phyloP scores from a whole-genome alignment of 2,113 vertebrate species.

The Carassius gibelio region DNA sequence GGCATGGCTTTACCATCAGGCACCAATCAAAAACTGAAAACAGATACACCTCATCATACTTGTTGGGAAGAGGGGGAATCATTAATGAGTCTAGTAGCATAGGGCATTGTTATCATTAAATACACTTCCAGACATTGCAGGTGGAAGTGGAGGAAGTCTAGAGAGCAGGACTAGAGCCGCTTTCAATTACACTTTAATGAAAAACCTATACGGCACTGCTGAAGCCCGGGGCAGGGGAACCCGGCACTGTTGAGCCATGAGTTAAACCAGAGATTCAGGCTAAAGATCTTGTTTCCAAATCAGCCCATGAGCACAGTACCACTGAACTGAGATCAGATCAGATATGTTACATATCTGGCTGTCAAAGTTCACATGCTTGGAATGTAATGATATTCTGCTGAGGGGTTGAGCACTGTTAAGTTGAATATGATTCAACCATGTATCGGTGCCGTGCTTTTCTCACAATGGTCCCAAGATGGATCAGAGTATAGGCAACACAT shows the following conservation, averaged over 20 bases:
- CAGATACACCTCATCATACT: not conserved
- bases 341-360: conserved; percentile 36
- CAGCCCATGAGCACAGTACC: conserved; percentile 42
- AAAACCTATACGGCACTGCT: conserved; percentile 51
- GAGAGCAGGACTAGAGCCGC: conserved; percentile 34
- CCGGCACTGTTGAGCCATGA: conserved; percentile 67
- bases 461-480: conserved; percentile 5
- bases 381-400: conserved; percentile 39
- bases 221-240: conserved; percentile 42
- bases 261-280: conserved; percentile 74
- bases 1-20: conserved; percentile 2
- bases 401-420: not conserved
- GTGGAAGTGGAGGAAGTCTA: conserved; percentile 47
- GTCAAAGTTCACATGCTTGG: conserved; percentile 50
- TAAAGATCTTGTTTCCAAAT: conserved; percentile 52
- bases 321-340: conserved; percentile 44
- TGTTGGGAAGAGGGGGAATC: conserved; percentile 1
- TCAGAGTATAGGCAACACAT: not conserved
- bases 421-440: conserved; percentile 39
- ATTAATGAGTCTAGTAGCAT: conserved; percentile 43
- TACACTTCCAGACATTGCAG: conserved; percentile 41
- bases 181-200: conserved; percentile 59
- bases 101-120: conserved; percentile 48
- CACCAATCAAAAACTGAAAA: conserved; percentile 20
- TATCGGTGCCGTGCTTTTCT: not conserved